Conservation (phyloP, 1,140 invertebrate species). For the Drosophila kikkawai region DNA sequence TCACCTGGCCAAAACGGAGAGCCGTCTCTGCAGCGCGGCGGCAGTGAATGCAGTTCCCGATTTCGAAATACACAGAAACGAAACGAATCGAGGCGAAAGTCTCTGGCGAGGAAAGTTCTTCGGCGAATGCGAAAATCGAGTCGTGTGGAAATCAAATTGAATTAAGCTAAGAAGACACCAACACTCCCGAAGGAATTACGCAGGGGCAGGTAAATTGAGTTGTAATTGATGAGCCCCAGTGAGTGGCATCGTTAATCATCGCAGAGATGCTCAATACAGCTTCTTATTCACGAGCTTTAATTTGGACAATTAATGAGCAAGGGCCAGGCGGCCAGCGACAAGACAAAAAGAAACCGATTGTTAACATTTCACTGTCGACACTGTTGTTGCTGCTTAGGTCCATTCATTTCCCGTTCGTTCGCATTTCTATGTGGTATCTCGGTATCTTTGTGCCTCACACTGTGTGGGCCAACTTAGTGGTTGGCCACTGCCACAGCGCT, state of each 20-base stretch:
- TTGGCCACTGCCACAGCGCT: background rate
- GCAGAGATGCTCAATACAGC: constrained; percentile 1
- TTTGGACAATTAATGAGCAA: constrained; percentile 38
- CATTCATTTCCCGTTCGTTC: constrained; percentile 32
- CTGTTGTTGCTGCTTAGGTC: constrained; percentile 16
- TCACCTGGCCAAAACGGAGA: constrained; percentile 55
- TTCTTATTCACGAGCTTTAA: constrained; percentile 17
- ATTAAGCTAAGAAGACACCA: constrained; percentile 1
- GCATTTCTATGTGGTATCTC: constrained; percentile 30
- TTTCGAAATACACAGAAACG: constrained; percentile 56
- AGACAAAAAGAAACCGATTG: constrained; percentile 58
- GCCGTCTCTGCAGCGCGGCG: constrained; percentile 19
- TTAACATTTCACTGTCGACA: constrained; percentile 69
- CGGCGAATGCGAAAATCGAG: constrained; percentile 34
- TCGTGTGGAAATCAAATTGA: constrained; percentile 18
- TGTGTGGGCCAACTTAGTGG: constrained; percentile 32
- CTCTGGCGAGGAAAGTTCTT: constrained; percentile 55
- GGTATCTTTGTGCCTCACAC: constrained; percentile 2
- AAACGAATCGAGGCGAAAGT: constrained; percentile 66
- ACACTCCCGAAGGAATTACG: constrained; percentile 21
- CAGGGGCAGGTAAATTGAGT: constrained; percentile 55
- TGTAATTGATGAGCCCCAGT: constrained; percentile 42
- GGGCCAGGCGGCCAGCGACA: constrained; percentile 20
- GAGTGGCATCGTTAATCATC: constrained; percentile 42
- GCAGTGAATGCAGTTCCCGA: constrained; percentile 69